phyloP scores from a whole-genome alignment of 1,140 invertebrate species.

The Trichoplusia ni region DNA sequence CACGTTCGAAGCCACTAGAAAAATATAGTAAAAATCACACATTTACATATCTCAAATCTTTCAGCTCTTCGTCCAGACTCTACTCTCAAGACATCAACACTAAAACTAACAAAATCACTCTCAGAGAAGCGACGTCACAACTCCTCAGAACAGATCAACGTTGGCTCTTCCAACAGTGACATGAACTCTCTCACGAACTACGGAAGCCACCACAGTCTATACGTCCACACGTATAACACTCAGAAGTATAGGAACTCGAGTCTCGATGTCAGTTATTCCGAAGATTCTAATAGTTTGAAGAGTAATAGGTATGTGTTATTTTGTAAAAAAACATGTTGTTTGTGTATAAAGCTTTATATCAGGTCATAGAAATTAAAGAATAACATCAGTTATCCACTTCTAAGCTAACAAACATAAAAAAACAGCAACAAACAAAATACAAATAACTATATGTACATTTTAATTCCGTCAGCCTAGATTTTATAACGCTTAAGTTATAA shows the following conservation, averaged over 20 bases:
- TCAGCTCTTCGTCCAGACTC: slow-evolving; percentile 63
- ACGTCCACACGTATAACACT: slow-evolving; percentile 63
- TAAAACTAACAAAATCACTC: slow-evolving; percentile 59
- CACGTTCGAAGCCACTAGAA: no score
- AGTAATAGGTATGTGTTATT: slow-evolving; percentile 68
- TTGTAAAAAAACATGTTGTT: background rate
- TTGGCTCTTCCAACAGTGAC: slow-evolving; percentile 42
- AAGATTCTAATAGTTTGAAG: slow-evolving; percentile 79
- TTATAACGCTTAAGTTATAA: no score
- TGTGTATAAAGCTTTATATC: no score
- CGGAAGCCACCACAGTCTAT: slow-evolving; percentile 68
- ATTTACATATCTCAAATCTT: no score
- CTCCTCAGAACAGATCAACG: slow-evolving; percentile 80
- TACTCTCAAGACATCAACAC: slow-evolving; percentile 47
- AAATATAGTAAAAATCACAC: no score
- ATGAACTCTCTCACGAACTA: slow-evolving; percentile 48
- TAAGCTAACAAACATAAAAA: no score
- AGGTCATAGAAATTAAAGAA: no score
- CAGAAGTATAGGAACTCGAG: slow-evolving; percentile 66
- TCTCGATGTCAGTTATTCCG: slow-evolving; percentile 75
- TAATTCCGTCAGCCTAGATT: no score
- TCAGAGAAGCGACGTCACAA: slow-evolving; percentile 80
- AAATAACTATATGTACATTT: no score
- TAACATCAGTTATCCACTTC: no score
- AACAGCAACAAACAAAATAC: no score